Base-by-base conservation (phyloP, 2,113 vertebrate species). In the Scophthalmus maximus region DNA sequence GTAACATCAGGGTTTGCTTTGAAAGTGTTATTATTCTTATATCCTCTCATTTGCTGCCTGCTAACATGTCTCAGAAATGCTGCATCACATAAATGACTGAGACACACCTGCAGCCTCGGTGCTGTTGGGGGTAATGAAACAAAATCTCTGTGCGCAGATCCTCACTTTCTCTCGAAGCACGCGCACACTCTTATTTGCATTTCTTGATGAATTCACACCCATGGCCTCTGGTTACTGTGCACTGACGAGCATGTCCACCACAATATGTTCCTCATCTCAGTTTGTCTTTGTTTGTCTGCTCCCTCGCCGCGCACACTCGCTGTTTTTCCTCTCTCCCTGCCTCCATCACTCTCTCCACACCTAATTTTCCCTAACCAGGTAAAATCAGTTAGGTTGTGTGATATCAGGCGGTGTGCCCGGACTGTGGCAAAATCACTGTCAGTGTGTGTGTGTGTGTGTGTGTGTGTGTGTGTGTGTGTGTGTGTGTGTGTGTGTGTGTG, bases 191-290 rank as follows among this genome's bases (percentile, higher is more conserved):
- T 57, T 56, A 64, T 74, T 81, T 77, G 42, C 56, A 77, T 44
- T 56, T 53, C 50, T 50, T 62, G 36, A 71, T 67, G 20, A 80
- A 60, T 73, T 75, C 32, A 25, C 17, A 36, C 53, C 25, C 26
- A 9, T 29, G 27, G 27, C 47, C 50, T 49, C 30, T 5, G 25
- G 52, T 50, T 50, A 27, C 25, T 15, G 44, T 65, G 30, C 63
- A 47, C 23, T 58, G 36, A 64, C 11, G 6, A 72, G 56, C 42
- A 36, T 60, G 23, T 18, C 62, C 34, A 70, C 26, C 64, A 62
- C 34, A 75, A 44, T 66, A 50, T 60, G 68, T 76, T 76, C 59
- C 73, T 65, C 49, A 61, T 79, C 47, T 68, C 64, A 56, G 36
- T n/a, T 36, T 25, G 27, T 38, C 46, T 59, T 78, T 71, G 36